A percentile compares a stretch with the other conserved stretches of the same genome.
phyloP scores from a whole-genome alignment of 2,113 vertebrate species.

The Limanda limanda region DNA sequence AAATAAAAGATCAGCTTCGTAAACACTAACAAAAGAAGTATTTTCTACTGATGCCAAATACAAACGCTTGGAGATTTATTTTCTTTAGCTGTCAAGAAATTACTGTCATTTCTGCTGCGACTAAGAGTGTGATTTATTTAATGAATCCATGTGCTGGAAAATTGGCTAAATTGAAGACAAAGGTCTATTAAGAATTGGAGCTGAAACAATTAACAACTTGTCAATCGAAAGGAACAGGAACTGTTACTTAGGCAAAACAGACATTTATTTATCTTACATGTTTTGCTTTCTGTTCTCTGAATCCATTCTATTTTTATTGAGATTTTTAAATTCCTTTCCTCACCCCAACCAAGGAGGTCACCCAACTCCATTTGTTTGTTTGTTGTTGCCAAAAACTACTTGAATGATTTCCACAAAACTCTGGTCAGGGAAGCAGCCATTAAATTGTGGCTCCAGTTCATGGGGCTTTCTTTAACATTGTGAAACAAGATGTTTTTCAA shows the following conservation, averaged over 20 bases:
- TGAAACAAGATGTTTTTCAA: too few relatives aligned
- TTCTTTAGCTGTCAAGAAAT: conserved; percentile 16
- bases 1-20: conserved; percentile 56
- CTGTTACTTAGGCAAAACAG: not conserved
- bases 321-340: too few relatives aligned
- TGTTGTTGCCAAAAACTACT: too few relatives aligned
- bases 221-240: not conserved
- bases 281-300: too few relatives aligned
- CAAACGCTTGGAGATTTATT: conserved; percentile 35
- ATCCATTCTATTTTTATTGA: too few relatives aligned
- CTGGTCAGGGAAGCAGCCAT: too few relatives aligned
- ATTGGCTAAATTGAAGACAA: not conserved
- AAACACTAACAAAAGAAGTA: conserved; percentile 33
- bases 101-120: not conserved
- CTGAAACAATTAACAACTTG: not conserved
- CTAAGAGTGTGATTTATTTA: conserved; percentile 3
- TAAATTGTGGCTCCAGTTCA: too few relatives aligned
- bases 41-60: not conserved
- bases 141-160: not conserved
- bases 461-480: too few relatives aligned
- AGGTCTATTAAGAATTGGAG: conserved; percentile 5
- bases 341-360: too few relatives aligned
- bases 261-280: conserved; percentile 12
- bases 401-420: too few relatives aligned
- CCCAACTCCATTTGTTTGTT: too few relatives aligned